These are phyloP conservation scores for Tigriopus japonicus DNA, from an alignment of 1,140 invertebrate species.

Conservation along the genomic window DNA sequence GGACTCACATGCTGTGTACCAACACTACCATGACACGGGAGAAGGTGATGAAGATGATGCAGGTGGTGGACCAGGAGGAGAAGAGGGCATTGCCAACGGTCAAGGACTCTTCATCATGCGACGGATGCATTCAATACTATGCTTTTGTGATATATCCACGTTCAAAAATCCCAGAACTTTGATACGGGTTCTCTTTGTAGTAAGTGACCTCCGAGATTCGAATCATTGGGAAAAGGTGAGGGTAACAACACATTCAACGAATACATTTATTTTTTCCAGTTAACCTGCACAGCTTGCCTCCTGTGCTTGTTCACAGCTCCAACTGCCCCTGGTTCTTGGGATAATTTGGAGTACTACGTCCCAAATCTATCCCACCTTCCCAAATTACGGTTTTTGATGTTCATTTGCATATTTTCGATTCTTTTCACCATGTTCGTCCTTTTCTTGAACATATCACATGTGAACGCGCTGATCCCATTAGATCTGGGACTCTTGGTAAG, in stretches of 20 bases:
- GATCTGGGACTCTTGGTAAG: slow-evolving; percentile 10
- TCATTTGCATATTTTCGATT: slow-evolving; percentile 2
- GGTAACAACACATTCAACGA: neutral
- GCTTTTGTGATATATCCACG: slow-evolving; percentile 14
- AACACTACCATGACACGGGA: neutral
- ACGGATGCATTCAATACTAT: slow-evolving; percentile 3
- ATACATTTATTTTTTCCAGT: slow-evolving; percentile 4
- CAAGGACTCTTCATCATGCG: neutral
- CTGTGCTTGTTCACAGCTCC: slow-evolving; percentile 4
- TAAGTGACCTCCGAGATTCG: slow-evolving; percentile 1
- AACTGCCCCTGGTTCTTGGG: slow-evolving; percentile 2
- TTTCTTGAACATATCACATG: slow-evolving; percentile 16
- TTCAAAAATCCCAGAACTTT: slow-evolving; percentile 15
- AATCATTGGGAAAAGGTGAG: neutral
- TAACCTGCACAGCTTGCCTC: slow-evolving; percentile 12
- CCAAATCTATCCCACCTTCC: slow-evolving; percentile 6
- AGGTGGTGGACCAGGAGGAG: neutral
- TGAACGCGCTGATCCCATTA: slow-evolving; percentile 12
- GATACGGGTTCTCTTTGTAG: slow-evolving; percentile 14
- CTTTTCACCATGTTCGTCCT: slow-evolving; percentile 10
- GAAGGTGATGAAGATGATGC: neutral
- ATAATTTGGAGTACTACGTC: neutral
- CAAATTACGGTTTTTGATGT: slow-evolving; percentile 3
- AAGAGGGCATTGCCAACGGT: no score
- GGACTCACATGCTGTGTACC: slow-evolving; percentile 12